These are phyloP conservation scores for Aricia agestis DNA, from an alignment of 1,140 invertebrate species.

Conservation along the genomic window DNA sequence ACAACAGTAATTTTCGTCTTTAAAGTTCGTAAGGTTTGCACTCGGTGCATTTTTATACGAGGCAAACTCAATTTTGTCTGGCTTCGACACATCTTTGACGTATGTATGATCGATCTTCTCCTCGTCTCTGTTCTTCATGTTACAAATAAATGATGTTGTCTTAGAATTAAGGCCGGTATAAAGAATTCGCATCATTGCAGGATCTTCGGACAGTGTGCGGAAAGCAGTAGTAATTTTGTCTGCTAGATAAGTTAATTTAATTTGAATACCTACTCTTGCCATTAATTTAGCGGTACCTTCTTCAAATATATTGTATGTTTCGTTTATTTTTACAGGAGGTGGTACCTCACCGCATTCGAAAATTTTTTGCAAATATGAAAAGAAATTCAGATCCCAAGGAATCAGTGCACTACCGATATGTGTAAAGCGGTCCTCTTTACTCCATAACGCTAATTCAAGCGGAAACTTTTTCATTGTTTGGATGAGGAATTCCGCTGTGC, in stretches of 20 bases:
- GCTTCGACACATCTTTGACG: conserved; percentile 52
- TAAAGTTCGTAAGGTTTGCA: conserved; percentile 55
- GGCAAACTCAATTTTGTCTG: conserved; percentile 50
- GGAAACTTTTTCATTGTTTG: conserved; percentile 62
- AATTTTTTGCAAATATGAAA: conserved; percentile 51
- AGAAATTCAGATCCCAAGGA: conserved; percentile 57
- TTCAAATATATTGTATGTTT: conserved; percentile 66
- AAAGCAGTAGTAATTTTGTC: conserved; percentile 59
- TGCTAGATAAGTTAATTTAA: conserved; percentile 57
- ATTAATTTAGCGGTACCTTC: conserved; percentile 59
- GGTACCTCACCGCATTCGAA: conserved; percentile 41
- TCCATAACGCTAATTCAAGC: conserved; percentile 58
- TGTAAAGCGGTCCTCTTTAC: conserved; percentile 57
- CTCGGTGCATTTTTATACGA: conserved; percentile 65
- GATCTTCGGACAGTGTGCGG: conserved; percentile 61
- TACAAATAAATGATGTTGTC: conserved; percentile 68
- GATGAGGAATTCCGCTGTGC: conserved; percentile 57
- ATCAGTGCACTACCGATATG: conserved; percentile 50
- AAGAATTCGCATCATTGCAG: conserved; percentile 58
- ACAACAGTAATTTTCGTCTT: conserved; percentile 61
- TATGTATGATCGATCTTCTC: conserved; percentile 58
- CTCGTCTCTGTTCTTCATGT: conserved; percentile 61
- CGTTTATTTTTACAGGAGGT: conserved; percentile 46
- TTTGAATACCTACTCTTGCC: conserved; percentile 58
- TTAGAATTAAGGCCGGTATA: conserved; percentile 68